A percentile compares a stretch with the other conserved stretches of the same genome.
Evolutionary conservation across 1,140 invertebrate species (phyloP).

Genomic region (Colletes latitarsis): DNA sequence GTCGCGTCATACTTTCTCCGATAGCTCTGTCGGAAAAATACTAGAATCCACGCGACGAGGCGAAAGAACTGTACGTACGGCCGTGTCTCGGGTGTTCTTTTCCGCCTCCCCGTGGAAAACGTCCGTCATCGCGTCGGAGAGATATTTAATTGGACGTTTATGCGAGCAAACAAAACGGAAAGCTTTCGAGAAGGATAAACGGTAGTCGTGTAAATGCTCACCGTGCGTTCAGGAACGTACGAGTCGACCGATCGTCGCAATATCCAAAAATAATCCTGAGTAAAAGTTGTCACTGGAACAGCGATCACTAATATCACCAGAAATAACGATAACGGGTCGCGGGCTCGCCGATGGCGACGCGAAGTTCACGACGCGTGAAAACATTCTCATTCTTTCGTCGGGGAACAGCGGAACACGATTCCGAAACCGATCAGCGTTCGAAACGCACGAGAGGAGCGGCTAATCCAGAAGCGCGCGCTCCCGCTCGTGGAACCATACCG

Average conservation of each 20-base stretch:
- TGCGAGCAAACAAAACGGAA: not conserved
- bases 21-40: conserved; percentile 17
- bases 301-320: conserved; percentile 39
- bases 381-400: conserved; percentile 65
- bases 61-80: not conserved
- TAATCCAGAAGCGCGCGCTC: conserved; percentile 75
- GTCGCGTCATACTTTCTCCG: conserved; percentile 29
- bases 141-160: not conserved
- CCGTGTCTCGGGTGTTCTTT: not conserved
- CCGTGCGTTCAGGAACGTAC: conserved; percentile 66
- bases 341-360: conserved; percentile 37
- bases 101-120: not conserved
- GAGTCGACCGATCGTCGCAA: conserved; percentile 31
- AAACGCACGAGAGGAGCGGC: conserved; percentile 66
- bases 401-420: conserved; percentile 6
- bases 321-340: not conserved
- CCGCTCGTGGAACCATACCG: conserved; percentile 41
- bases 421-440: conserved; percentile 25
- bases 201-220: conserved; percentile 55
- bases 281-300: conserved; percentile 30
- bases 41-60: conserved; percentile 8
- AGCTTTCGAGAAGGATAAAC: no score
- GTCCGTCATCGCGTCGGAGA: not conserved
- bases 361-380: conserved; percentile 32
- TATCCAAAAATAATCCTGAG: conserved; percentile 66